phyloP scores from a whole-genome alignment of 2,113 vertebrate species.

The Nerophis ophidion region DNA sequence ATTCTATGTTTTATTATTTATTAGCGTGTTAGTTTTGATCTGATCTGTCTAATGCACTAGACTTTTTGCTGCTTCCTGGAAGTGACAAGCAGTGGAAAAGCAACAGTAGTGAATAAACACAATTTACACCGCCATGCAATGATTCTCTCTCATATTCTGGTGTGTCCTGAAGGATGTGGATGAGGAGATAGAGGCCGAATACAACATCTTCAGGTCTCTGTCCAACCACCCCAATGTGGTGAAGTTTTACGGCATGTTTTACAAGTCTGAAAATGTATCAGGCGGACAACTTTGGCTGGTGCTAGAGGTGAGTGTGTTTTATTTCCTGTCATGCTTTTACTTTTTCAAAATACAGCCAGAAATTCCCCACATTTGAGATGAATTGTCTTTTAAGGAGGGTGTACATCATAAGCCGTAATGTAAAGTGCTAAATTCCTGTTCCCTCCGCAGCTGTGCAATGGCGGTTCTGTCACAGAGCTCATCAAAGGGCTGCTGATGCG shows the following conservation, averaged over 20 bases:
- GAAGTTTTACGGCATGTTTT: conserved; percentile 97
- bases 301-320: conserved; percentile 80
- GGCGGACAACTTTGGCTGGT: conserved; percentile 95
- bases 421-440: conserved; percentile 52
- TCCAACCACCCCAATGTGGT: conserved; percentile 97
- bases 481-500: conserved; percentile 89
- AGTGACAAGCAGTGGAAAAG: not conserved
- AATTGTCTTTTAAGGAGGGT: too few species aligned
- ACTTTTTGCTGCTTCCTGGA: too few species aligned
- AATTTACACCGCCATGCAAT: not conserved
- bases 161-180: conserved; percentile 82
- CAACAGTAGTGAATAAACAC: not conserved
- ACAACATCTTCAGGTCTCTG: conserved; percentile 90
- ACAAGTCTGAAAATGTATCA: conserved; percentile 83
- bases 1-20: too few species aligned
- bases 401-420: conserved; percentile 31
- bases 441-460: conserved; percentile 86
- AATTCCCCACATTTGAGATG: too few species aligned
- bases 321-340: too few species aligned
- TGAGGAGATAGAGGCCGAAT: conserved; percentile 98
- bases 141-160: not conserved
- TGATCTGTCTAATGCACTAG: too few species aligned
- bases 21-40: too few species aligned
- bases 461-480: conserved; percentile 97
- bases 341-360: too few species aligned